Evolutionary conservation across 2,888 invertebrate species (phyloP), one percentile per base, ranked within the genome.

Genomic region (Scaptomyza flava): DNA sequence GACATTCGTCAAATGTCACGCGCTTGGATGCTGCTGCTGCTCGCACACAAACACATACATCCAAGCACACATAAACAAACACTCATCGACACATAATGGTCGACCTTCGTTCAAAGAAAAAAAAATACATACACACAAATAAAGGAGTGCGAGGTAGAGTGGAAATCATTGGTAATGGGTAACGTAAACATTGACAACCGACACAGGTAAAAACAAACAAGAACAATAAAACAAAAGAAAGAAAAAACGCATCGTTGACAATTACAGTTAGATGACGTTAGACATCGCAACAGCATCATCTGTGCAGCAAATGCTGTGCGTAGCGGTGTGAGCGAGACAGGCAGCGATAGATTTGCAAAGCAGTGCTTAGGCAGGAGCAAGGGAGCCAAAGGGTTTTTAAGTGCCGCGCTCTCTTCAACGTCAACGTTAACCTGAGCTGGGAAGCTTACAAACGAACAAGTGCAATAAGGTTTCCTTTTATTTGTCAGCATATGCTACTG

Each of bases 171-270:
- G 34, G 53, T 73, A 66, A 77, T 73, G 56, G 47, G 42, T 58
- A 65, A 85, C 45, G 65, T 71, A 79, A 79, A 85, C 68, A 85
- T 85, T 82, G 82, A 82, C 82, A 82, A 47, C 36, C 41, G 59
- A 54, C 57, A 45, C 51, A 56, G 64, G 48, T 45, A 57, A 65
- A 43, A 47, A 61, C 14, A 14, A 14, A 38, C 38, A 41, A 76
- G 77, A 83, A 77, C 58, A 72, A 66, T 45, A 9, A 46, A 71
- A 58, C 43, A 54, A 45, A 20, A 17, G 63, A 52, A 7, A 14
- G 51, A 50, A 30, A 38, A 47, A 27, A 56, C n/a, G 20, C 33
- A 61, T 36, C 38, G 30, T 52, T 50, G 52, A 56, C 50, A 77
- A 68, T 46, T 42, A 63, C 73, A 77, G 78, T 72, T 72, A 58